Evolutionary conservation across 2,113 vertebrate species (phyloP), one percentile per base, ranked within the genome.

Genomic region (Turdus rufiventris): DNA sequence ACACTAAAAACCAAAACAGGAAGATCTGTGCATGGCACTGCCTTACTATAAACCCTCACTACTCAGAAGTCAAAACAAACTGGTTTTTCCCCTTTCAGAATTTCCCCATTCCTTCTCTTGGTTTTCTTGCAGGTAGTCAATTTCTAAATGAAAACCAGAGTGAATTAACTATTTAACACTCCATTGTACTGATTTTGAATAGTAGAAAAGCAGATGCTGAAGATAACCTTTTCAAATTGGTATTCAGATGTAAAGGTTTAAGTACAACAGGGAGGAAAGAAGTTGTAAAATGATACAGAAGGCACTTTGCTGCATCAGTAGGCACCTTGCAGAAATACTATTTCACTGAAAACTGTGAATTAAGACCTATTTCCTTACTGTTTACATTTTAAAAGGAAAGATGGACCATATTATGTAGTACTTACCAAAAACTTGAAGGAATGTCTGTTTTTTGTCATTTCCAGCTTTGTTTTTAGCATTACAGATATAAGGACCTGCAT

Each of bases 371-470:
- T 72, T 85, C 11, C n/a, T 34, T 73, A 43, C 8, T 36, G 13
- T 70, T 80, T 25, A 40, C 5, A 43, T 56, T 80, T 33, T 14
- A 31, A 91, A 85, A 50, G 25, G 11, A 45, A 95, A n/a, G 14
- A 34, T 42, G 18, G 28, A 58, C 47, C 10, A 73, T 12, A 57
- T 18, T 43, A 51, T 38, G 53, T 21, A 94, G 95, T 90, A 96
- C 99, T 99, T 98, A 99, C 99, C 99, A 76, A 99, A 99, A 95
- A 99, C 99, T 96, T 99, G 99, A 77, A 99, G 98, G 75, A 98
- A 98, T 23, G 99, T 98, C 94, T 99, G 98, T 36, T 98, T 98
- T 80, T 99, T 99, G 92, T 98, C 98, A 81, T 98, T 98, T 36
- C 99, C 99, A 4, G 99, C 99, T 97, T 99, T 99, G 96, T 99